Conservation (phyloP, 2,113 vertebrate species). For the Oreochromis tanganicae region DNA sequence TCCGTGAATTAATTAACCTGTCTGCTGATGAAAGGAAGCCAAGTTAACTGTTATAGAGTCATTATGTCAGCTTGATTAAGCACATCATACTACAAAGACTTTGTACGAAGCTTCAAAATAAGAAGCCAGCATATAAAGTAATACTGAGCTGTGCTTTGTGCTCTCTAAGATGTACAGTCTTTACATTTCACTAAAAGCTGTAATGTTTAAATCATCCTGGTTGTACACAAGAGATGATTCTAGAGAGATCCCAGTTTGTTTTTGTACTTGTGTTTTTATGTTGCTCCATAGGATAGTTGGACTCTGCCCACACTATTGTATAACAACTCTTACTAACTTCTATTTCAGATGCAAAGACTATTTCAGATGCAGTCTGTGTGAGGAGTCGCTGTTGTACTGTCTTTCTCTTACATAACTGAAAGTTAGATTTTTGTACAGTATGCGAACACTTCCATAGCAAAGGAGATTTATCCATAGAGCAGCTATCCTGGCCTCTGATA, state of each 20-base stretch:
- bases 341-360: not conserved
- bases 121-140: not conserved
- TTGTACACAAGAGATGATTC: not conserved
- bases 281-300: not conserved
- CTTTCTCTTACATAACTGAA: not conserved
- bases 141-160: not conserved
- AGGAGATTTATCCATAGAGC: not conserved
- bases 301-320: not conserved
- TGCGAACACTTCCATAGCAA: rapidly evolving
- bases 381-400: not conserved
- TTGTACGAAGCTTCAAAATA: not conserved
- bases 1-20: not conserved
- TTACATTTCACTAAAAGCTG: not conserved
- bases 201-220: not conserved
- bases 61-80: not conserved
- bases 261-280: not conserved
- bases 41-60: not conserved
- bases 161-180: not conserved
- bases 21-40: not conserved
- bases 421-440: not conserved
- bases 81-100: not conserved
- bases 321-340: not conserved
- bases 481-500: not conserved
- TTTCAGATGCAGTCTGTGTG: not conserved
- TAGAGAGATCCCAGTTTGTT: not conserved